These are phyloP conservation scores for Steinernema feltiae DNA, from an alignment of 1,140 invertebrate species.

Conservation along the genomic window DNA sequence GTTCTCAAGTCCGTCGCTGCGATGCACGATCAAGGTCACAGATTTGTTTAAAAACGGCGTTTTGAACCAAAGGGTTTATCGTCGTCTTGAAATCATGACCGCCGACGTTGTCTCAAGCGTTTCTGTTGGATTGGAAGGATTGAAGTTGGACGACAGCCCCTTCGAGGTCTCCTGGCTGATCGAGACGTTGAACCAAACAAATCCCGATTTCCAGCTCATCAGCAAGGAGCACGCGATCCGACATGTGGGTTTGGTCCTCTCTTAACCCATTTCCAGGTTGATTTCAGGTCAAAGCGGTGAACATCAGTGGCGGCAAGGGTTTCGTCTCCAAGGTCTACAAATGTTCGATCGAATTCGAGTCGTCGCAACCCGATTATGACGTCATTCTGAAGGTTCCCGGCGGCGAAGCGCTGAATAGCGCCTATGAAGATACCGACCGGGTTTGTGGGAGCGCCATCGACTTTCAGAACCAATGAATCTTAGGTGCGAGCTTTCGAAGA, in stretches of 20 bases:
- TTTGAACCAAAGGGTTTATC: too few relatives aligned
- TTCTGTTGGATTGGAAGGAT: too few relatives aligned
- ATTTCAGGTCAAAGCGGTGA: neutral
- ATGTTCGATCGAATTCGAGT: neutral
- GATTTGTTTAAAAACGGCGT: too few relatives aligned
- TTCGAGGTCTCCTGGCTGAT: neutral
- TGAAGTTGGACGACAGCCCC: neutral
- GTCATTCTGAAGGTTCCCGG: neutral
- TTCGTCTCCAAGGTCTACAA: slow-evolving; percentile 5
- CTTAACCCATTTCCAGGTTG: neutral
- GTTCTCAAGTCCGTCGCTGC: too few relatives aligned
- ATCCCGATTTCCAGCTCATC: neutral
- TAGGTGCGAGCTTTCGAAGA: neutral
- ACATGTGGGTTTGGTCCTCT: neutral
- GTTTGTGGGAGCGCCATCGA: neutral
- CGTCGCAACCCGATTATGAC: neutral
- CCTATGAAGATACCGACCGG: neutral
- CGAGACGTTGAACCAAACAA: neutral
- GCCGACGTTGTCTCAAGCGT: too few relatives aligned
- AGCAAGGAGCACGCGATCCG: neutral
- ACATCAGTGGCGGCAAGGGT: neutral
- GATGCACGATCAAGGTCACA: too few relatives aligned
- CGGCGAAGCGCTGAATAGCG: neutral
- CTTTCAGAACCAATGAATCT: neutral
- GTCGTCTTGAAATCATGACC: too few relatives aligned